Base-by-base conservation (phyloP, 2,113 vertebrate genomes). In the Numida meleagris region DNA sequence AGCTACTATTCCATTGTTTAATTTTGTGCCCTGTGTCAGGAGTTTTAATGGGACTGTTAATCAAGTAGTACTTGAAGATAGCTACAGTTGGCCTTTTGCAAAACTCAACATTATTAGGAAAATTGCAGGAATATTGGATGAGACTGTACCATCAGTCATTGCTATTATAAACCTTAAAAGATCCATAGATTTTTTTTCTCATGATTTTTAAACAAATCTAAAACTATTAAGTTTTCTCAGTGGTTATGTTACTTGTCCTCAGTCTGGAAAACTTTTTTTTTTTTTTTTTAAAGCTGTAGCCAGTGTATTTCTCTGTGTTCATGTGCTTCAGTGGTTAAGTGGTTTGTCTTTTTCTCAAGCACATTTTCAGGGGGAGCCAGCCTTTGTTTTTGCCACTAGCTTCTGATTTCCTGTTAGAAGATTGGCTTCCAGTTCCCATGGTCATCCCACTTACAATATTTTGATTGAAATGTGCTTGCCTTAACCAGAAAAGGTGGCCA, bases 271-370 rank as follows among this genome's bases (percentile, higher is more conserved):
- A 14, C 10, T 29, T 31, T 2, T 3, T 10, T 8, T 7, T 53
- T 14, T 38, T 14, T 36, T 43, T 15, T 24, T 0, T 20, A 48
- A 20, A 9, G 18, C 14, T 18, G 67, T 14, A 17, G 33, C 14
- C 14, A 38, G 3, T 71, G 18, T 21, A 2, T 45, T 14, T 70
- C 27, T 86, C 8, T 20, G 34, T 70, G 18, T 40, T 79, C 14
- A 51, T 38, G 4, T 51, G 14, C 15, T 65, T 63, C 42, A 67
- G 11, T 36, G 36, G 12, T 29, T 88, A 55, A 55, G 31, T 53
- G 10, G 10, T n/a, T 58, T 0, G 0, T 70, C 50, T 83, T 4
- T 72, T 57, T 86, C 62, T 68, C 23, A 5, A 31, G 4, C 3
- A 48, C 5, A 25, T 74, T 86, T 86, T 20, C 31, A 80, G 34